Conservation (phyloP, 1,140 invertebrate genomes). For the Drosophila kepulauana region DNA sequence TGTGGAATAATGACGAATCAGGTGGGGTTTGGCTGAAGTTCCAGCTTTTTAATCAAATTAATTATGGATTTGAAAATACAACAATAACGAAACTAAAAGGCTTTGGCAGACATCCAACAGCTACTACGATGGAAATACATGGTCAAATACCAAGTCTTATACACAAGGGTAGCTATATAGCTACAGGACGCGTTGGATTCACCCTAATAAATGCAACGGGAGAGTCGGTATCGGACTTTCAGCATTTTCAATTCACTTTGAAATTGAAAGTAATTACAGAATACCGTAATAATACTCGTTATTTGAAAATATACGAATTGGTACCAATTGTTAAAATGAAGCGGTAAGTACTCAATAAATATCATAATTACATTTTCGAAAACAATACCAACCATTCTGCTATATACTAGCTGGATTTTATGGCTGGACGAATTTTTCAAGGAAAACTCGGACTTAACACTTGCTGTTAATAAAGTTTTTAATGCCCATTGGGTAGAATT, state of each 20-base stretch:
- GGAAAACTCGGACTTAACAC: slow-evolving; percentile 56
- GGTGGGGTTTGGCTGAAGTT: slow-evolving; percentile 37
- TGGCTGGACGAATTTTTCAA: slow-evolving; percentile 60
- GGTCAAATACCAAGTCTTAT: slow-evolving; percentile 49
- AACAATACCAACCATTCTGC: background rate
- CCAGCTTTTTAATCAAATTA: slow-evolving; percentile 33
- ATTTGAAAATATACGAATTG: slow-evolving; percentile 45
- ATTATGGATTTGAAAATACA: slow-evolving; percentile 54
- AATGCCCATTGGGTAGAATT: slow-evolving; percentile 63
- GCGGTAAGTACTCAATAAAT: slow-evolving; percentile 31
- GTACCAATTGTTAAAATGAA: slow-evolving; percentile 24
- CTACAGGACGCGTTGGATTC: slow-evolving; percentile 17
- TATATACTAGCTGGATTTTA: slow-evolving; percentile 39
- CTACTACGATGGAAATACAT: slow-evolving; percentile 41
- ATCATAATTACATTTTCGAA: background rate
- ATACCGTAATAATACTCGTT: slow-evolving; percentile 51
- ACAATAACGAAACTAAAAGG: slow-evolving; percentile 44
- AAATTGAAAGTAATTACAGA: slow-evolving; percentile 48
- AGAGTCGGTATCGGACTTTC: slow-evolving; percentile 39
- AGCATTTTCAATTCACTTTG: slow-evolving; percentile 40
- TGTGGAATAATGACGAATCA: slow-evolving; percentile 22
- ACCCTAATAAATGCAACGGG: slow-evolving; percentile 33
- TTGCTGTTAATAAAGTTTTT: slow-evolving; percentile 54
- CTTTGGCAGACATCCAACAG: slow-evolving; percentile 43
- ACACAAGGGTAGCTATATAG: slow-evolving; percentile 41